Conservation (phyloP, 1,140 invertebrate genomes). For the Drosophila trapezifrons region DNA sequence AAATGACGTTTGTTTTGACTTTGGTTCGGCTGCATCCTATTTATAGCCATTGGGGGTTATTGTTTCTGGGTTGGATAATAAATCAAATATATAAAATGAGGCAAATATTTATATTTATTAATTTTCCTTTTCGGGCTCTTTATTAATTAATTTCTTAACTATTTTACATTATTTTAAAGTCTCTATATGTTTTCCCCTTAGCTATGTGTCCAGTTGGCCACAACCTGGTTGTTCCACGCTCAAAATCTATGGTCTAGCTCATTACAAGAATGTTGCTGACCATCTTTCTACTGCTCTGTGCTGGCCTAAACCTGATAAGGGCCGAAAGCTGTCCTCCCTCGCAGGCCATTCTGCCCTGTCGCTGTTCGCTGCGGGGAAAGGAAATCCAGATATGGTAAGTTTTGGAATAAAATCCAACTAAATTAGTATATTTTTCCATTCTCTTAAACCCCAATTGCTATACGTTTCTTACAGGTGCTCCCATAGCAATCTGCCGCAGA, state of each 20-base stretch:
- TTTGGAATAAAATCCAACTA: too few relatives aligned
- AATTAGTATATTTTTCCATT: too few relatives aligned
- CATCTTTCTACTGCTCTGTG: slow-evolving; percentile 42
- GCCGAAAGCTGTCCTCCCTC: slow-evolving; percentile 84
- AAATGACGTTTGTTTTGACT: slow-evolving; percentile 25
- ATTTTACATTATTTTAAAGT: too few relatives aligned
- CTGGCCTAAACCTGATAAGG: slow-evolving; percentile 20
- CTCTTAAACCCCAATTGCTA: too few relatives aligned
- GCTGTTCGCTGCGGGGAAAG: slow-evolving; percentile 84
- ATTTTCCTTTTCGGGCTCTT: too few relatives aligned
- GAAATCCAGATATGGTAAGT: slow-evolving; percentile 85
- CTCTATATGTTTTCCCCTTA: not conserved
- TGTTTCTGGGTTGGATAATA: not conserved
- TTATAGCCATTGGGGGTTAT: not conserved
- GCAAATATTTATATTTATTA: not conserved
- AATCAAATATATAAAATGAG: not conserved
- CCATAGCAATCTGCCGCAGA: slow-evolving; percentile 91
- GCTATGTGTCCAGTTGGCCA: slow-evolving; percentile 45
- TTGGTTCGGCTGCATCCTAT: not conserved
- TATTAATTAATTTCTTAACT: not conserved
- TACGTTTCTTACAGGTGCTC: slow-evolving; percentile 93
- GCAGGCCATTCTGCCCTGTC: slow-evolving; percentile 85
- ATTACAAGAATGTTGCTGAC: slow-evolving; percentile 34
- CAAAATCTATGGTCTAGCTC: slow-evolving; percentile 23
- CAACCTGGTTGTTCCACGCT: not conserved